Evolutionary conservation across 1,140 invertebrate genomes (phyloP).

Genomic region (Pemphigus obesinymphae): DNA sequence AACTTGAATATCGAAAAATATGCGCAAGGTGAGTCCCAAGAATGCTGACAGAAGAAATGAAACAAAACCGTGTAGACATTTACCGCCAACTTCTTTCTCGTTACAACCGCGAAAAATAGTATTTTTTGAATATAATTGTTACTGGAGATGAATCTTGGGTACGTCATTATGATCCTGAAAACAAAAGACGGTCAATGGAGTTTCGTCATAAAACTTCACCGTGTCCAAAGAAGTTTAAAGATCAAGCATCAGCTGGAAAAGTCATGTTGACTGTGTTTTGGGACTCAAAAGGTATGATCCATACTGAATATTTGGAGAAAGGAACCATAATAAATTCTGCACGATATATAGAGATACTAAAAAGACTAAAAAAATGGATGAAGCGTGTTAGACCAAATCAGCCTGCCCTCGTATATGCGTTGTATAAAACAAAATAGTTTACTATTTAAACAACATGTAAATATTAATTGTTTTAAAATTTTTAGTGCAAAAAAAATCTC

Average conservation of each 20-base stretch:
- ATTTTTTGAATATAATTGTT: slow-evolving; percentile 44
- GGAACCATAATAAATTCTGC: no score
- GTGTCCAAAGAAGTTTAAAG: slow-evolving; percentile 43
- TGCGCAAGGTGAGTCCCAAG: slow-evolving; percentile 29
- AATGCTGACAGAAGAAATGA: slow-evolving; percentile 4
- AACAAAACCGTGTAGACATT: slow-evolving; percentile 5
- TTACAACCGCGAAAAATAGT: neutral
- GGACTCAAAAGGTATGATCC: no score
- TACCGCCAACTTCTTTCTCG: neutral
- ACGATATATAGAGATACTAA: no score
- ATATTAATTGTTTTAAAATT: no score
- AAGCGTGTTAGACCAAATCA: no score
- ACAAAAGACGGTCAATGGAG: slow-evolving; percentile 49
- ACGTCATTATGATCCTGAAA: slow-evolving; percentile 49
- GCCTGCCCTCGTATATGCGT: no score
- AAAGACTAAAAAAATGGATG: no score
- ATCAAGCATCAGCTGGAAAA: slow-evolving; percentile 47
- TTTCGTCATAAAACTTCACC: slow-evolving; percentile 38
- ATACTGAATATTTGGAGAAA: no score
- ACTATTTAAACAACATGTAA: no score
- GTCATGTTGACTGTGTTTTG: slow-evolving; percentile 47
- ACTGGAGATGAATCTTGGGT: slow-evolving; percentile 51
- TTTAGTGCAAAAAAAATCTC: no score
- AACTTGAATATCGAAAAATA: slow-evolving; percentile 37
- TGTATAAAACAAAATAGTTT: no score